Conservation (phyloP, 2,113 vertebrate species). For the Archocentrus centrarchus region DNA sequence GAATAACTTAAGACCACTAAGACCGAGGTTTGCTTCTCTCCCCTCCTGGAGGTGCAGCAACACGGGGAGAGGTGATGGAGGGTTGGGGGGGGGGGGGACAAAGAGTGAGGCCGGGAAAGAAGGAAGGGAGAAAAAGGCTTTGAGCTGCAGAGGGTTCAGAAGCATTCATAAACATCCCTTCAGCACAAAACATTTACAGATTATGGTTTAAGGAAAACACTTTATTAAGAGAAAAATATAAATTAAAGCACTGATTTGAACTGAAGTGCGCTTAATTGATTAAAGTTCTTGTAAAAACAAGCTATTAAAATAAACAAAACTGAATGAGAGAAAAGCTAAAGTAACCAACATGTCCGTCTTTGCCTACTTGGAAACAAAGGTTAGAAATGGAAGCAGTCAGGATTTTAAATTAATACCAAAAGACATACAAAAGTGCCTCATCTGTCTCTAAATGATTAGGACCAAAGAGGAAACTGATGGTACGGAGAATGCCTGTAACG, state of each 20-base stretch:
- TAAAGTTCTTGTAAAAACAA: background rate
- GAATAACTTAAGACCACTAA: background rate
- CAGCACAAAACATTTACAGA: conserved; percentile 33
- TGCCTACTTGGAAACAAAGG: conserved; percentile 14
- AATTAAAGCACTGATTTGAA: background rate
- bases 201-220: conserved; percentile 6
- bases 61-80: background rate
- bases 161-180: conserved; percentile 44
- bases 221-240: background rate
- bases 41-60: conserved; percentile 47
- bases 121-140: conserved; percentile 44
- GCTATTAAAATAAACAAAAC: background rate
- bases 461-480: background rate
- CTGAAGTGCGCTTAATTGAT: background rate
- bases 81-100: conserved; percentile 18
- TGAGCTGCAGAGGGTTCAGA: conserved; percentile 71
- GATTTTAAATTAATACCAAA: background rate
- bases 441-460: background rate
- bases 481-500: background rate
- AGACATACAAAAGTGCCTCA: background rate
- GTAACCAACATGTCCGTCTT: conserved; percentile 40
- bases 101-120: conserved; percentile 25
- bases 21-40: conserved; percentile 65
- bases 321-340: conserved; percentile 29
- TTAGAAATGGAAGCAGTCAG: background rate